Evolutionary conservation across 1,140 invertebrate genomes (phyloP), one percentile per base, ranked within the genome.

Genomic region (Neocloeon triangulifer): DNA sequence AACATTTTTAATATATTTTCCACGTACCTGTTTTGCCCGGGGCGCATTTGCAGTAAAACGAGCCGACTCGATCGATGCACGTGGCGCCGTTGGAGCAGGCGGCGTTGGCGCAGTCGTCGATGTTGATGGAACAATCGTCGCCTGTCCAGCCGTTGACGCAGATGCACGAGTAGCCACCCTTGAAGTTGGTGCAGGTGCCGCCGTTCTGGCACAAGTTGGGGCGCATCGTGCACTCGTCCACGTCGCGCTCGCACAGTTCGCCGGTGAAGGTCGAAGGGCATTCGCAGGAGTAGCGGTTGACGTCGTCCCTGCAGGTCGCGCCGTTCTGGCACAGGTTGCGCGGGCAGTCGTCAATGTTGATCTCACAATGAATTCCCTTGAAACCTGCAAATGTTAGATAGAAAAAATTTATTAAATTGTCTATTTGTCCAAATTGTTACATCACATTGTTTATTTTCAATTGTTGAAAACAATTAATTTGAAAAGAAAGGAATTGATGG

Each of bases 21-120:
- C 7, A 28, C 56, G 62, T 53, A 78, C 82, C 82, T 39, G 85
- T 94, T 58, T 92, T 96, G 25, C 91, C 91, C 3, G 76, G 68
- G 6, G 86, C 86, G 56, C 92, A 98, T 38, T 79, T 72, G 52
- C 94, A 98, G 48, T 80, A 78, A 56, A 92, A 98, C 33, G 80
- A 75, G 9, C 82, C 89, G 19, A 95, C 86, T 13, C 81, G 62
- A 46, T 96, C 89, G 40, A 91, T 81, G 51, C 92, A 97, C 0
- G 88, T 96, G 18, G 88, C 91, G 0, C 85, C 89, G 46, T 96
- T 91, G 54, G 91, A 88, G 52, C 94, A 98, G 0, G 86, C 79
- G 0, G 81, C 79, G 14, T 72, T 75, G 2, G 73, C 74, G 49
- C 88, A 95, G 51, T 95, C 88, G 51, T 92, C 82, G 42, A 89